Evolutionary conservation across 2,888 invertebrate genomes (phyloP).

Genomic region (Tipula lateralis): DNA sequence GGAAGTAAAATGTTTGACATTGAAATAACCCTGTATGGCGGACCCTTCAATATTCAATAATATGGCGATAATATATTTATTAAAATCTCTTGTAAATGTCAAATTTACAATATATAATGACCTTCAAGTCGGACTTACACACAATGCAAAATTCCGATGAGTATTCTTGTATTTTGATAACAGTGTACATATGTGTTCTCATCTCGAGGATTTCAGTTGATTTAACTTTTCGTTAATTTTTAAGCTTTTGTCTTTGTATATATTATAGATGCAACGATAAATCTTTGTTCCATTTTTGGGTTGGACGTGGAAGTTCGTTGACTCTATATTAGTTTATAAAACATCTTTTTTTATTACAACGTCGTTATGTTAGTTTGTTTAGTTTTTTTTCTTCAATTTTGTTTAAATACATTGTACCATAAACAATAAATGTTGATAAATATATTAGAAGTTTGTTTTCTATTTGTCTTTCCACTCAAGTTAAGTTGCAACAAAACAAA

Average conservation of each 20-base stretch:
- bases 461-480: too few species aligned
- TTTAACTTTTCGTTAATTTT: neutral
- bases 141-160: neutral
- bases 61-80: neutral
- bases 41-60: neutral
- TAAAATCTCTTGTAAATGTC: neutral
- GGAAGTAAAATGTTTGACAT: neutral
- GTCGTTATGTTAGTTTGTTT: too few species aligned
- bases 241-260: neutral
- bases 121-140: neutral
- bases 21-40: neutral
- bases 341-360: too few species aligned
- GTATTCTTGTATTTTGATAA: too few species aligned
- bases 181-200: neutral
- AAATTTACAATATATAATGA: neutral
- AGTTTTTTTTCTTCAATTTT: too few species aligned
- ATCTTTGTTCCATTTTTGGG: neutral
- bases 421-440: too few species aligned
- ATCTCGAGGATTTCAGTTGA: neutral
- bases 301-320: neutral
- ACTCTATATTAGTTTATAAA: neutral
- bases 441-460: too few species aligned
- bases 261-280: neutral
- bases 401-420: too few species aligned
- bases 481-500: too few species aligned